phyloP scores from a whole-genome alignment of 2,888 invertebrate genomes.

The Syrphus vitripennis region DNA sequence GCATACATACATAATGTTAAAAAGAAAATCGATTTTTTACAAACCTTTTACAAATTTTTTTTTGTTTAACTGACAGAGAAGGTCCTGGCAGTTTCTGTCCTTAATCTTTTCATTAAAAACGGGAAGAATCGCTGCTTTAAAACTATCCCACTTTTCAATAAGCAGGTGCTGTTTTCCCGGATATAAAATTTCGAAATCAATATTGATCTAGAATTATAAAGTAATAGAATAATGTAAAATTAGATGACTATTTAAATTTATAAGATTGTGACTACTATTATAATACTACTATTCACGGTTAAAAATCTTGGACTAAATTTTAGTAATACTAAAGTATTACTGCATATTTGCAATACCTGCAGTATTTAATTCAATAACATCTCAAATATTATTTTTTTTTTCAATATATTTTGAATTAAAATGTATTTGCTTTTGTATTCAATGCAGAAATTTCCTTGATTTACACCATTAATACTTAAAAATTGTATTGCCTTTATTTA shows the following conservation, averaged over 20 bases:
- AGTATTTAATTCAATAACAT: too few relatives aligned
- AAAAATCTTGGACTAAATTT: too few relatives aligned
- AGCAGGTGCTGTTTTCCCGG: neutral
- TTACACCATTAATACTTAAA: too few relatives aligned
- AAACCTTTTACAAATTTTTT: neutral
- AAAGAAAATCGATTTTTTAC: neutral
- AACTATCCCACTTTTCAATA: neutral
- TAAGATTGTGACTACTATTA: neutral
- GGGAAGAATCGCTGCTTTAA: neutral
- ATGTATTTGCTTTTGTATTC: too few relatives aligned
- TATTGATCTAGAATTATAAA: conserved; percentile 7
- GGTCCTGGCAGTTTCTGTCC: neutral
- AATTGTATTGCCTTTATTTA: too few relatives aligned
- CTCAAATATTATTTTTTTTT: too few relatives aligned
- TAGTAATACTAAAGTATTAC: too few relatives aligned
- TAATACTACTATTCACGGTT: too few relatives aligned
- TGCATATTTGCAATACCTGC: too few relatives aligned
- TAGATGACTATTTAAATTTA: neutral
- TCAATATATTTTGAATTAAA: too few relatives aligned
- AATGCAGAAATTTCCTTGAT: too few relatives aligned
- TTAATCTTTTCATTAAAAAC: neutral
- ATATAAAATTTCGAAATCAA: neutral
- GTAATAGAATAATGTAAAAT: neutral
- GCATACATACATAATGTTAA: neutral
- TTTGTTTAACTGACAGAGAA: neutral